Base-by-base conservation (phyloP, 37 sponge, comb jelly and placozoan genomes). In the Crambe crambe region DNA sequence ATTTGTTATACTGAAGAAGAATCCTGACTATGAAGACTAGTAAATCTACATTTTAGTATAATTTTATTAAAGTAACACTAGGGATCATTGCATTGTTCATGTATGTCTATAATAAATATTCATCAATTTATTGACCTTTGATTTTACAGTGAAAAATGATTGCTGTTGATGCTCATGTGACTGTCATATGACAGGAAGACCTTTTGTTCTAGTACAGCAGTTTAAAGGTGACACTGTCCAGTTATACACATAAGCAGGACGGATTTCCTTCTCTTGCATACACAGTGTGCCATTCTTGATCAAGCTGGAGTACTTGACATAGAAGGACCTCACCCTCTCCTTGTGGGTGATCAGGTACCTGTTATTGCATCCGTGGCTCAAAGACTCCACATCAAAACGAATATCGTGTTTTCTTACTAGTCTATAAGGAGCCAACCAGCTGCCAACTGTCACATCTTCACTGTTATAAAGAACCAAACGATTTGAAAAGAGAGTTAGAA, bases 1-100 rank as follows among this genome's bases (percentile, higher is more conserved):
- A 17, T 96, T 96, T 83, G 94, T 96, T 34, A 90, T 96, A 21
- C 70, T 96, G 82, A 85, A 74, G 87, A 96, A 96, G 89, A 96
- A 96, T 42, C 83, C 88, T 18, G 91, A 92, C 58, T 83, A 91
- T 40, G 68, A 73, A n/a, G 86, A 82, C 30, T 37, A 71, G 31
- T 76, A 61, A 57, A 9, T 56, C 35, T 15, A 47, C n/a, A n/a
- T n/a, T n/a, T n/a, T n/a, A n/a, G n/a, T n/a, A 12, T 12, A 56
- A 32, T 15, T 10, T 12, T 12, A 70, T n/a, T 10, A 29, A 35
- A 10, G 5, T n/a, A 21, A 54, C 56, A 54, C 56, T 54, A 54
- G 56, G 12, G 18, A 12, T 54, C 18, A 54, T 21, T 54, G 56
- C 18, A 54, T 54, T 54, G n/a, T 26, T 26, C n/a, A n/a, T n/a